Conservation (phyloP, 2,113 vertebrate species). For the Paratilapia polleni region DNA sequence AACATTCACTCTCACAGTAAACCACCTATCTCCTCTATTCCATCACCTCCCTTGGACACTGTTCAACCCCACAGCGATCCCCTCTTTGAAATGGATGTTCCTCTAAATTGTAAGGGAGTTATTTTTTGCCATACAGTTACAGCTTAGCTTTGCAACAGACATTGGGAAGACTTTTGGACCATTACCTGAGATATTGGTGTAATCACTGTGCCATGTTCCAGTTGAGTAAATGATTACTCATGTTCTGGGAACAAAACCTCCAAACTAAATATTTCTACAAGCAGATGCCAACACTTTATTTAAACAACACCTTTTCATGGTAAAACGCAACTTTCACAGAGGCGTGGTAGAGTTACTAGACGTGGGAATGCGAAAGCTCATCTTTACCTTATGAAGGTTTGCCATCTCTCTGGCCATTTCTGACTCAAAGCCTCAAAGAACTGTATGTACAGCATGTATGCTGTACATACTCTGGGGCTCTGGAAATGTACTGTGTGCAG, state of each 20-base stretch:
- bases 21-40: slow-evolving; percentile 35
- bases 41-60: slow-evolving; percentile 11
- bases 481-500: slow-evolving; percentile 24
- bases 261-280: slow-evolving; percentile 55
- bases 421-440: slow-evolving; percentile 46
- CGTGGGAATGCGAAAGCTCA: slow-evolving; percentile 8
- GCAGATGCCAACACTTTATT: slow-evolving; percentile 47
- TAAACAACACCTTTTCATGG: slow-evolving; percentile 21
- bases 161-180: slow-evolving; percentile 49
- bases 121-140: neutral
- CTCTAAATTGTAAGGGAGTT: slow-evolving; percentile 24
- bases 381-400: slow-evolving; percentile 15
- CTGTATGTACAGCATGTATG: neutral
- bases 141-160: slow-evolving; percentile 25
- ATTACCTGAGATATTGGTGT: slow-evolving; percentile 65
- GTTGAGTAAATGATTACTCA: slow-evolving; percentile 68
- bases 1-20: slow-evolving; percentile 51
- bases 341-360: neutral
- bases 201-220: slow-evolving; percentile 68
- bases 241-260: slow-evolving; percentile 54
- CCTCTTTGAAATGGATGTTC: slow-evolving; percentile 20
- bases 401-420: slow-evolving; percentile 24
- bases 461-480: slow-evolving; percentile 18
- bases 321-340: slow-evolving; percentile 24
- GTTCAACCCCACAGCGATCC: neutral